Conservation (phyloP, 2,797 vertebrate genomes). For the Sebastiscus albofasciatus region DNA sequence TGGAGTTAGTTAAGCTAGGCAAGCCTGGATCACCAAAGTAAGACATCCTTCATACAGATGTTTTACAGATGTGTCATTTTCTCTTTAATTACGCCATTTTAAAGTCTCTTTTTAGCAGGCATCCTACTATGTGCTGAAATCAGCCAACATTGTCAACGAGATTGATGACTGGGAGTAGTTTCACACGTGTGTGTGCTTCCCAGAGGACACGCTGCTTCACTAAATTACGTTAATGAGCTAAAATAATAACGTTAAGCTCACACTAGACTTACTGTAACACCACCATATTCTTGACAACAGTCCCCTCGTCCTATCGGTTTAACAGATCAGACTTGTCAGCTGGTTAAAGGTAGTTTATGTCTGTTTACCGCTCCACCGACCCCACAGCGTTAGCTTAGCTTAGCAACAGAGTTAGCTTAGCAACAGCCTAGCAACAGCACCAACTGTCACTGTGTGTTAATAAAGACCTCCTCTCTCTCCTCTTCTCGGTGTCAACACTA, state of each 20-base stretch:
- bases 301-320: too few species aligned
- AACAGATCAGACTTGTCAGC: background rate
- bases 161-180: background rate
- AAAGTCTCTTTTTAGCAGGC: background rate
- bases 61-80: too few species aligned
- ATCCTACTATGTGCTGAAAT: background rate
- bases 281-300: rapidly evolving
- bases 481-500: background rate
- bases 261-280: rapidly evolving
- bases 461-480: background rate
- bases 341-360: background rate
- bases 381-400: slow-evolving; percentile 51
- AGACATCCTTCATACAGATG: too few species aligned
- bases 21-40: background rate
- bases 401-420: slow-evolving; percentile 55
- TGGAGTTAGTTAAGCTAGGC: too few species aligned
- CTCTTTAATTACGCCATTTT: too few species aligned
- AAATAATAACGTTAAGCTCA: too few species aligned
- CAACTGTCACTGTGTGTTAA: background rate
- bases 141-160: background rate
- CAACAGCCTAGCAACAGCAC: slow-evolving; percentile 12
- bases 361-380: background rate
- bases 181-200: background rate
- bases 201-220: background rate
- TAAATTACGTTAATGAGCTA: background rate